phyloP scores from a whole-genome alignment of 2,888 invertebrate genomes.

The Lepas anatifera region DNA sequence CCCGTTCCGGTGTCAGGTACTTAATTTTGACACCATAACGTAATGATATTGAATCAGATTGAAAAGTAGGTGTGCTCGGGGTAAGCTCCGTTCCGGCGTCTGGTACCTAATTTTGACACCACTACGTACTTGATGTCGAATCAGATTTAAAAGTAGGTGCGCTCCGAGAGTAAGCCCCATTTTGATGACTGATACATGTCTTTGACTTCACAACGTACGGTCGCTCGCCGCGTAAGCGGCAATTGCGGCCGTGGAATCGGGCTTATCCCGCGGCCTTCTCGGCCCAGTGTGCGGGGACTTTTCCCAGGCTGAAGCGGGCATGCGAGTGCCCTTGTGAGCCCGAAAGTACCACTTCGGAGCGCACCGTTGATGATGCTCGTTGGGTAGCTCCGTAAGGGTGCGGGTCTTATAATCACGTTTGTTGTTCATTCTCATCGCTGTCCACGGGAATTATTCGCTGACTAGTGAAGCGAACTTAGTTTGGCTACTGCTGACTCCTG shows the following conservation, averaged over 20 bases:
- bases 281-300: slow-evolving; percentile 84
- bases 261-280: slow-evolving; percentile 78
- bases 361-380: slow-evolving; percentile 36
- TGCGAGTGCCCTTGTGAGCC: slow-evolving; percentile 77
- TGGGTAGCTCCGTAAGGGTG: too few species aligned
- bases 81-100: too few species aligned
- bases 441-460: too few species aligned
- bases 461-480: too few species aligned
- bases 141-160: slow-evolving; percentile 32
- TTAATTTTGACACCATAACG: not conserved
- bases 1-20: not conserved
- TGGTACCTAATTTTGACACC: too few species aligned
- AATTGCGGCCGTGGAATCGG: slow-evolving; percentile 70
- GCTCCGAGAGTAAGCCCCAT: slow-evolving; percentile 7
- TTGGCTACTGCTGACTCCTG: too few species aligned
- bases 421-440: too few species aligned
- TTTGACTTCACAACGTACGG: not conserved
- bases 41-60: too few species aligned
- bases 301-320: slow-evolving; percentile 51
- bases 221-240: slow-evolving; percentile 39
- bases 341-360: slow-evolving; percentile 75
- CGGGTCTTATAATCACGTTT: too few species aligned
- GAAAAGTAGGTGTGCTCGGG: too few species aligned
- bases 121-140: too few species aligned
- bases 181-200: not conserved